These are phyloP conservation scores for Stegana nigrithorax DNA, from an alignment of 2,888 invertebrate genomes.

Conservation along the genomic window DNA sequence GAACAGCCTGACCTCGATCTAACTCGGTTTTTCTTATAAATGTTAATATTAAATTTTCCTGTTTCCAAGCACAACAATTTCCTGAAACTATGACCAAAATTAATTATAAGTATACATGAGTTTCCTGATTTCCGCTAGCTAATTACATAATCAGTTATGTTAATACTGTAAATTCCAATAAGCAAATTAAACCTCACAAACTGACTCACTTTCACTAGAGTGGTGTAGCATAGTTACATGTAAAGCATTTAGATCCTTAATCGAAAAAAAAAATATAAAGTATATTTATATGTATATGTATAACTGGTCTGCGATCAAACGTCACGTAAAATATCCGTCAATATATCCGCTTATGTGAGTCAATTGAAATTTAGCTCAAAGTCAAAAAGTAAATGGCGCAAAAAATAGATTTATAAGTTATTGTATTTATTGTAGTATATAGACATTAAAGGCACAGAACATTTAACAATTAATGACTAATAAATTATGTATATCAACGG, in stretches of 20 bases:
- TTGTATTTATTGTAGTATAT: background rate
- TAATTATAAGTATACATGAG: too few relatives aligned
- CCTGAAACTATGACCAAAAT: too few relatives aligned
- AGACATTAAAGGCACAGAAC: background rate
- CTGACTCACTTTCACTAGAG: background rate
- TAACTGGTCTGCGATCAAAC: background rate
- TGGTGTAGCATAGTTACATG: background rate
- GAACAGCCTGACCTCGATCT: too few relatives aligned
- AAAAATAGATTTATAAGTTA: background rate
- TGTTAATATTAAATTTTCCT: too few relatives aligned
- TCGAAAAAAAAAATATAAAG: too few relatives aligned
- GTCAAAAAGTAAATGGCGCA: conserved; percentile 17
- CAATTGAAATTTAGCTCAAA: conserved; percentile 18
- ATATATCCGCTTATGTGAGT: conserved; percentile 11
- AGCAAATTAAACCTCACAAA: too few relatives aligned
- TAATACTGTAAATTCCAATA: too few relatives aligned
- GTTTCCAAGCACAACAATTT: too few relatives aligned
- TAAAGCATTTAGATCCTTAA: too few relatives aligned
- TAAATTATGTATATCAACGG: background rate
- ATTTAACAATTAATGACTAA: conserved; percentile 8
- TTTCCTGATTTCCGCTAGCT: too few relatives aligned
- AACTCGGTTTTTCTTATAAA: too few relatives aligned
- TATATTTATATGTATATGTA: background rate
- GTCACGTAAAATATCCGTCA: conserved; percentile 8
- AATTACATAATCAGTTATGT: too few relatives aligned